Conservation (phyloP, 1,140 invertebrate species). For the Camponotus vicinus region DNA sequence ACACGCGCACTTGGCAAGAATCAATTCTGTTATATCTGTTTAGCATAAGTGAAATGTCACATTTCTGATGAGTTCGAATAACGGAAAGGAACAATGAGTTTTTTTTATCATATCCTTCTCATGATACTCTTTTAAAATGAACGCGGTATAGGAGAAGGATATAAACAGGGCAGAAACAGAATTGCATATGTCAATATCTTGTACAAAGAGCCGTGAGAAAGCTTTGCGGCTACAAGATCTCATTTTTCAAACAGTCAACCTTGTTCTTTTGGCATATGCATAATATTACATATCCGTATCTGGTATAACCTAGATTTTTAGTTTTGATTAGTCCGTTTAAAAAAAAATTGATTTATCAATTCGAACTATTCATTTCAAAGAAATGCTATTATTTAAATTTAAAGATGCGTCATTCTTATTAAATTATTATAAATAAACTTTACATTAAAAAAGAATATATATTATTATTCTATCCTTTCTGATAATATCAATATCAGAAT, state of each 20-base stretch:
- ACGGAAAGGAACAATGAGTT: neutral
- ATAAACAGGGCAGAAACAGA: constrained; percentile 15
- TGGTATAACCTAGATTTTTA: neutral
- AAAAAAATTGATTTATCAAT: neutral
- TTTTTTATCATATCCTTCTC: constrained; percentile 43
- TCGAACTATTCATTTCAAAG: neutral
- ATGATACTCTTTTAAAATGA: constrained; percentile 12
- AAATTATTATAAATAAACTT: neutral
- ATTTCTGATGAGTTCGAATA: constrained; percentile 46
- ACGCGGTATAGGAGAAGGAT: constrained; percentile 1
- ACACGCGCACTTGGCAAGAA: constrained; percentile 45
- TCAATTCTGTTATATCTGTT: constrained; percentile 22
- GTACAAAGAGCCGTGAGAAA: constrained; percentile 12
- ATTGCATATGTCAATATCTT: constrained; percentile 31
- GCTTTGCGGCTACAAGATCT: constrained; percentile 9
- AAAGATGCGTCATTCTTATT: neutral
- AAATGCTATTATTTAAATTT: neutral
- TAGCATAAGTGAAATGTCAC: constrained; percentile 16
- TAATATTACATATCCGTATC: neutral
- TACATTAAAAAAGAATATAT: neutral
- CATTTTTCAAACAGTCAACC: constrained; percentile 39
- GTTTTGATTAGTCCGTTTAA: neutral
- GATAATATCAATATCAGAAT: neutral
- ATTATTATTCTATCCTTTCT: neutral
- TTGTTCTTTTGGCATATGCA: neutral